Conservation (phyloP, 1,140 invertebrate species). For the Parasteatoda tepidariorum region DNA sequence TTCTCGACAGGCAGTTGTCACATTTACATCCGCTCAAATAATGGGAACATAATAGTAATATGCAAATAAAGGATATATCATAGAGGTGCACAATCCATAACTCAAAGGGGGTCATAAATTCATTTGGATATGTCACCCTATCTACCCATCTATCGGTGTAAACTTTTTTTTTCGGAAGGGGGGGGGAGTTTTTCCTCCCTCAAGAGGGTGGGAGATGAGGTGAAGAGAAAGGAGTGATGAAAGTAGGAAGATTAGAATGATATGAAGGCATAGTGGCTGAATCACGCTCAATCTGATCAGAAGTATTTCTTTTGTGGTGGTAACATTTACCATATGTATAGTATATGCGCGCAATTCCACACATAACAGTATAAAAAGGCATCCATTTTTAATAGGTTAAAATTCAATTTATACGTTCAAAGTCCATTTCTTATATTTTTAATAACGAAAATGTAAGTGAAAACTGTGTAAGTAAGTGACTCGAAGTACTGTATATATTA, state of each 20-base stretch:
- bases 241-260: background rate
- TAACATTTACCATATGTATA: too few species aligned
- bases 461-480: too few species aligned
- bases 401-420: too few species aligned
- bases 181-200: background rate
- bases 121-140: constrained; percentile 22
- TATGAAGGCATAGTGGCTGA: background rate
- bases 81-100: constrained; percentile 22
- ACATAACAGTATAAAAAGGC: too few species aligned
- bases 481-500: too few species aligned
- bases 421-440: too few species aligned
- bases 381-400: too few species aligned
- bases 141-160: background rate
- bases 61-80: constrained; percentile 37
- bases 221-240: background rate
- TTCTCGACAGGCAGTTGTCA: constrained; percentile 5
- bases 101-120: constrained; percentile 34
- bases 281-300: background rate
- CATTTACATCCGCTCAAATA: constrained; percentile 1
- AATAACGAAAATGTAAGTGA: too few species aligned
- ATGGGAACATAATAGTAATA: constrained; percentile 46
- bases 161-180: background rate
- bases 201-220: constrained; percentile 4
- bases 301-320: background rate
- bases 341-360: too few species aligned